Conservation (phyloP, 2,797 vertebrate genomes). For the Micropoecilia bifurca region DNA sequence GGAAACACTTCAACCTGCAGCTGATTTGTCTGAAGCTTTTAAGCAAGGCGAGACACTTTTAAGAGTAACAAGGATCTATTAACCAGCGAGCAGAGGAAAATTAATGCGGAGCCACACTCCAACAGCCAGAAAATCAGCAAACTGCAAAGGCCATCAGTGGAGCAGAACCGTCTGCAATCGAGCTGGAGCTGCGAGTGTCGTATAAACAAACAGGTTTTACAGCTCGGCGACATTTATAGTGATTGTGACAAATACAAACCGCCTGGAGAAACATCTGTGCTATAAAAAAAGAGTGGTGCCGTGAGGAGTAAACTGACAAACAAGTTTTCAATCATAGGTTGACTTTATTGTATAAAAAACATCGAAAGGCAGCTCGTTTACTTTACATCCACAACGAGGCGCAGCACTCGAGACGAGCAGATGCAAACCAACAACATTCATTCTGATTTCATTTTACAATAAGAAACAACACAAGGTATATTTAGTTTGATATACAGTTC, state of each 20-base stretch:
- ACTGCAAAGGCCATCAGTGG: slow-evolving; percentile 7
- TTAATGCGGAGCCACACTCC: slow-evolving; percentile 28
- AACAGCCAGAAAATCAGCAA: slow-evolving; percentile 21
- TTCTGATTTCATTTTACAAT: slow-evolving; percentile 45
- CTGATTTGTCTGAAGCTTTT: slow-evolving; percentile 31
- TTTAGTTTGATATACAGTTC: slow-evolving; percentile 17
- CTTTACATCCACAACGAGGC: slow-evolving; percentile 45
- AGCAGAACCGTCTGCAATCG: slow-evolving; percentile 11
- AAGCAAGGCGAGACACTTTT: slow-evolving; percentile 32
- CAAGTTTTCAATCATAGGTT: slow-evolving; percentile 53
- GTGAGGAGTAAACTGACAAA: slow-evolving; percentile 30
- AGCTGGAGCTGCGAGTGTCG: slow-evolving; percentile 27
- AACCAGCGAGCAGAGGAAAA: slow-evolving; percentile 39
- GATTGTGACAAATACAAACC: slow-evolving; percentile 42
- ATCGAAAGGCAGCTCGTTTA: slow-evolving; percentile 51
- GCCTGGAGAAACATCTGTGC: slow-evolving; percentile 33
- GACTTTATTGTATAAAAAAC: slow-evolving; percentile 73
- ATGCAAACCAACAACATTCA: slow-evolving; percentile 32
- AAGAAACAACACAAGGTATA: slow-evolving; percentile 43
- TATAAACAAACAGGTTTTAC: slow-evolving; percentile 48
- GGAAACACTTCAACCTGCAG: slow-evolving; percentile 20
- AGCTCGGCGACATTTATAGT: slow-evolving; percentile 43
- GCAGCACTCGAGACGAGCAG: slow-evolving; percentile 43
- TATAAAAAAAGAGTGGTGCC: slow-evolving; percentile 43
- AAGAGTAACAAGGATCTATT: slow-evolving; percentile 51